Evolutionary conservation across 2,113 vertebrate species (phyloP), one percentile per base, ranked within the genome.

Genomic region (Oryzias celebensis): DNA sequence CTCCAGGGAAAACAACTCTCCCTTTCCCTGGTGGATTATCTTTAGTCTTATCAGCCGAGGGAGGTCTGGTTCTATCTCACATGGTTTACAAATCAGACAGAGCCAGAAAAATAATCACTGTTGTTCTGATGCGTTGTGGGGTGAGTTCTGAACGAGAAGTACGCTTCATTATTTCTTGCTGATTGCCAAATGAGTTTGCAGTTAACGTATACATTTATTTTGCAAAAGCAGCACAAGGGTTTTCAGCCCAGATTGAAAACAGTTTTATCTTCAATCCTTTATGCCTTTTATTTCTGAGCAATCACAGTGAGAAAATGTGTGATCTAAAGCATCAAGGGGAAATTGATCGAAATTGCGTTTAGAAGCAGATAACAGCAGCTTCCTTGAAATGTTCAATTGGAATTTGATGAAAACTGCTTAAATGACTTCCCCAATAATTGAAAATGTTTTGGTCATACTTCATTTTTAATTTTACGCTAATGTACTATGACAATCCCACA

Each of bases 1-100:
- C 71, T 57, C 60, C 14, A 58, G 82, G 75, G 79, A 62, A 76
- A 61, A 78, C 6, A 46, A 14, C 43, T 44, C 41, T n/a, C 17
- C 14, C 36, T 28, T 50, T 60, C 59, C 52, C 58, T 50, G 3
- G 12, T 59, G 65, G 53, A 73, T 65, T 84, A 75, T 70, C 59
- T 64, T 60, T 58, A 68, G 31, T 68, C 12, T 76, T 54, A 71
- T 71, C 14, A 4, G 17, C 23, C 24, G 28, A 47, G 6, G 24
- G 55, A 77, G 49, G 43, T 43, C 71, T 57, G 26, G 36, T 54
- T 74, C 52, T n/a, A 57, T 14, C 31, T 55, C 41, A 26, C 22
- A 45, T 52, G 67, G 4, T 31, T n/a, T 22, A 52, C 22, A 52
- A 74, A 45, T 51, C 58, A 53, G 24, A 41, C 41, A 60, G 8